A percentile compares a stretch with the other conserved stretches of the same genome.
Evolutionary conservation across 2,113 vertebrate genomes (phyloP).

Genomic region (Pedetes capensis): DNA sequence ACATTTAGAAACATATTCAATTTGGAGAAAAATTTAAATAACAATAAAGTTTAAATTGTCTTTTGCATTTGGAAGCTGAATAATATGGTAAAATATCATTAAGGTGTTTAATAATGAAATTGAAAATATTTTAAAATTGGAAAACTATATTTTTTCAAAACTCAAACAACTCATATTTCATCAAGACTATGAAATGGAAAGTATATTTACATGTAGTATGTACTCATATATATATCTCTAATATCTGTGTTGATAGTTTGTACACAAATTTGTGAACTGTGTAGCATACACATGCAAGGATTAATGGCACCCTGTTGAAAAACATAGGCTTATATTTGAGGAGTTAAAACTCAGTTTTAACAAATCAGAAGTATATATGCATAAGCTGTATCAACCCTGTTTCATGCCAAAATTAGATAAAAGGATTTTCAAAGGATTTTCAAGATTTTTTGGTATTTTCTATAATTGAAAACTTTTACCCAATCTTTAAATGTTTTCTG

Average conservation of each 20-base stretch:
- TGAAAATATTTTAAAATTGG: not conserved
- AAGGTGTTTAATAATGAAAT: not conserved
- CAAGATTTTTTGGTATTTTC: not conserved
- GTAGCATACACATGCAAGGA: not conserved
- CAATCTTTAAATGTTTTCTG: conserved; percentile 7
- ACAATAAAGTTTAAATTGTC: not conserved
- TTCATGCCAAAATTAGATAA: not conserved
- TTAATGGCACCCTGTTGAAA: not conserved
- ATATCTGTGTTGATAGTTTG: too few species aligned
- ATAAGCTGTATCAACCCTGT: not conserved
- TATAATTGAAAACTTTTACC: not conserved
- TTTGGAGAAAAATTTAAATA: not conserved
- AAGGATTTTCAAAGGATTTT: not conserved
- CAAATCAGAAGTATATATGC: not conserved
- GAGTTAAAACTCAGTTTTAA: not conserved
- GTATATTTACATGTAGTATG: too few species aligned
- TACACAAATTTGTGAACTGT: too few species aligned
- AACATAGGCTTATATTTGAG: not conserved
- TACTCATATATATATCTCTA: not conserved
- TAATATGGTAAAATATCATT: not conserved
- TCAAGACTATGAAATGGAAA: not conserved
- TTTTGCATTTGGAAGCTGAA: not conserved
- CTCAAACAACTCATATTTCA: not conserved
- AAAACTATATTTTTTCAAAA: not conserved
- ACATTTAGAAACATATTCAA: not conserved